A percentile compares a stretch with the other conserved stretches of the same genome.
Conservation (phyloP, 2,888 invertebrate genomes). For the Entomobrya proxima region DNA sequence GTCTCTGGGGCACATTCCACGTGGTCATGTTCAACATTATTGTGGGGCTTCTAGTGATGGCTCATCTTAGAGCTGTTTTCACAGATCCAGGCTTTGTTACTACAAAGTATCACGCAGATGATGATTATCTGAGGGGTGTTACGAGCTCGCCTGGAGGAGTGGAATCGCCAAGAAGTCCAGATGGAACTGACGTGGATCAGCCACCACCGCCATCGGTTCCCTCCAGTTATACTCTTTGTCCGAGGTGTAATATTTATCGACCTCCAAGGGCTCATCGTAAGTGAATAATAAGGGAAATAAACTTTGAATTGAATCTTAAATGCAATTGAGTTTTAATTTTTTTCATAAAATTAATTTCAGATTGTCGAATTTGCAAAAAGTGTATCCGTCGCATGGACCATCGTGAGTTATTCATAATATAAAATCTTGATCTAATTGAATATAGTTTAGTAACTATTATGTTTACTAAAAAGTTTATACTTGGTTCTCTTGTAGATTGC, state of each 20-base stretch:
- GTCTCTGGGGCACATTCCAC: constrained; percentile 89
- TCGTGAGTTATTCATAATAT: constrained; percentile 23
- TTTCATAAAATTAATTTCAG: constrained; percentile 74
- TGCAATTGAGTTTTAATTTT: constrained; percentile 79
- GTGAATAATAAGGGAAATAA: background rate
- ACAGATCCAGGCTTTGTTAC: constrained; percentile 94
- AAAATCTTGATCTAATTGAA: no score
- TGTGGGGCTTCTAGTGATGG: constrained; percentile 79
- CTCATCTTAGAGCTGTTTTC: constrained; percentile 88
- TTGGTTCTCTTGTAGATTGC: constrained; percentile 58
- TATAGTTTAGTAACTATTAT: no score
- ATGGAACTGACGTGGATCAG: constrained; percentile 22
- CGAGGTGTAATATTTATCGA: constrained; percentile 87
- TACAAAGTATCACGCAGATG: constrained; percentile 84
- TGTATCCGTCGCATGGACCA: constrained; percentile 84
- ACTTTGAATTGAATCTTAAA: constrained; percentile 77
- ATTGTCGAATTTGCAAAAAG: constrained; percentile 90
- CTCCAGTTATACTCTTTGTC: constrained; percentile 85
- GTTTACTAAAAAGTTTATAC: background rate
- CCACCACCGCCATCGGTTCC: constrained; percentile 36
- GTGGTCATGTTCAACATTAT: constrained; percentile 88
- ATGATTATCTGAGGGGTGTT: constrained; percentile 52
- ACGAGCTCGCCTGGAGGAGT: background rate
- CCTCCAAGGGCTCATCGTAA: constrained; percentile 88
- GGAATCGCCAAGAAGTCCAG: background rate